Base-by-base conservation (phyloP, 2,797 vertebrate genomes). In the Anabacerthia variegaticeps region DNA sequence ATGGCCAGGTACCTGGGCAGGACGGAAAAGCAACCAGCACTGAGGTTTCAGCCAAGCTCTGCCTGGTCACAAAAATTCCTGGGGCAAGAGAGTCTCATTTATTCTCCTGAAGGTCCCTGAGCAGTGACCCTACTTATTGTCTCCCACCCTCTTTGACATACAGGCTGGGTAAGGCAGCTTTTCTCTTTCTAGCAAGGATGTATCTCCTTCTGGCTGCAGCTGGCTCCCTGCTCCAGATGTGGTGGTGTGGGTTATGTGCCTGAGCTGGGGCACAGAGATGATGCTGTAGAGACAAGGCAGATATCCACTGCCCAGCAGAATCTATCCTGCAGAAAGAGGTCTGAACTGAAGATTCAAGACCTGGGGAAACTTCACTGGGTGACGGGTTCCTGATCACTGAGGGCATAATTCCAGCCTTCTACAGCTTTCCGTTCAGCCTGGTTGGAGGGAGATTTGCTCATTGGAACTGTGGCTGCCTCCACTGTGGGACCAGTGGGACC, bases 1-100 rank as follows among this genome's bases (percentile, higher is more conserved):
- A 99, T 99, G 72, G 98, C 99, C 96, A 99, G 95, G 89, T 99
- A 99, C 96, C 98, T 99, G 79, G 4, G 62, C 22, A 46, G 30
- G 34, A 88, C n/a, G 71, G 39, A 37, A 94, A 65, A 85, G 71
- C 28, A 58, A 52, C 24, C 30, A 41, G 37, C 10, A 34, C 32
- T 77, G 61, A 86, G 65, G 27, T 21, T 51, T 27, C 39, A 55
- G 61, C 23, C n/a, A 21, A 77, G 58, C 36, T 76, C 27, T 65
- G 18, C 18, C 46, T 49, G 65, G 39, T 28, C 56, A 48, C 26
- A 5, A 12, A 46, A 34, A 52, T 36, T 32, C 52, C 17, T 46
- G 82, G 26, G 78, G 32, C 62, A 41, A 55, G n/a, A 43, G 19
- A 24, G 46, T 37, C 79, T 65, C 28, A 11, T 66, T 76, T 23